A percentile compares a stretch with the other conserved stretches of the same genome.
These are phyloP conservation scores for Congeria kusceri DNA, from an alignment of 2,888 invertebrate genomes.

Conservation along the genomic window DNA sequence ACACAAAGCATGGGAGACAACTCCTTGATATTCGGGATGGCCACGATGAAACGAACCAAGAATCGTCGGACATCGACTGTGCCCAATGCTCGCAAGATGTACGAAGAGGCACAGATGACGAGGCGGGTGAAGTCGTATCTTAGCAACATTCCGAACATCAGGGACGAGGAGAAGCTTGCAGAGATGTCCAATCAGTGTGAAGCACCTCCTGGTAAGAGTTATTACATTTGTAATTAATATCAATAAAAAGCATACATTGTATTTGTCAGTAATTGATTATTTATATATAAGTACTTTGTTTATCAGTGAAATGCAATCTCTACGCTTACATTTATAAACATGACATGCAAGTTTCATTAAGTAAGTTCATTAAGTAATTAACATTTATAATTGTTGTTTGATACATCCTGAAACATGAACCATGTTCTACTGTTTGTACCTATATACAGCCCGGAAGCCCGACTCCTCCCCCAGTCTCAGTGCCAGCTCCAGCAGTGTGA, in stretches of 20 bases:
- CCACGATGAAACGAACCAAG: constrained; percentile 81
- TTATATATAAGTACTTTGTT: too few relatives aligned
- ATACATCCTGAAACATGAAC: too few relatives aligned
- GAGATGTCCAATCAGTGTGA: constrained; percentile 96
- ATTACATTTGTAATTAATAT: too few relatives aligned
- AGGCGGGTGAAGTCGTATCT: constrained; percentile 98
- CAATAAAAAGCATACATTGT: too few relatives aligned
- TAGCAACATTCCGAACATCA: constrained; percentile 95
- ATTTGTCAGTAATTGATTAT: too few relatives aligned
- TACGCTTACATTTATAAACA: too few relatives aligned
- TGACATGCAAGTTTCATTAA: too few relatives aligned
- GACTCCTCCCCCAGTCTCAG: constrained; percentile 97
- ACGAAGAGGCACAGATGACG: constrained; percentile 99
- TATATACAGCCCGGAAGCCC: constrained; percentile 87
- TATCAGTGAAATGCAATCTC: too few relatives aligned
- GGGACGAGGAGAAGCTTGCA: constrained; percentile 95
- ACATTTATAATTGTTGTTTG: too few relatives aligned
- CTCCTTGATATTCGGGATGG: constrained; percentile 78
- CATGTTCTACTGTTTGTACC: too few relatives aligned
- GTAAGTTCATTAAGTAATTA: too few relatives aligned
- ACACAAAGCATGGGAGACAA: constrained; percentile 77
- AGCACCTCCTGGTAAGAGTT: constrained; percentile 78
- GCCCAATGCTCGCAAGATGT: constrained; percentile 99
- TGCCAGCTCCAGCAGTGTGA: constrained; percentile 86
- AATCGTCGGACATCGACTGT: constrained; percentile 89